Evolutionary conservation across 2,888 invertebrate genomes (phyloP), one percentile per base, ranked within the genome.

Genomic region (Tholera decimalis): DNA sequence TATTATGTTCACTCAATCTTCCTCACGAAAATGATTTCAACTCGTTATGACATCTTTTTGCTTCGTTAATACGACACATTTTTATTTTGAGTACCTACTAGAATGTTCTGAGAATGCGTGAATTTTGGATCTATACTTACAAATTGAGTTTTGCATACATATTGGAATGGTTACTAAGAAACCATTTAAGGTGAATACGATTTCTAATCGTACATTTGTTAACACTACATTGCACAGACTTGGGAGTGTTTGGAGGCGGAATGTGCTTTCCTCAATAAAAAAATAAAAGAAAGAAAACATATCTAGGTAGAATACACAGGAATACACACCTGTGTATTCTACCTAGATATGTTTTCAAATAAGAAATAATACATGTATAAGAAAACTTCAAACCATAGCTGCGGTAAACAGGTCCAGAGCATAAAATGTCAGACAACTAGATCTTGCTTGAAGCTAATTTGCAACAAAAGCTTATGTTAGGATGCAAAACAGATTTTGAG

Each of bases 1-100:
- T 65, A 78, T 73, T 73, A 66, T 47, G 46, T 59, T 68, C 73
- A 61, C 66, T 74, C 80, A 73, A 77, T 77, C 67, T 77, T 67
- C 59, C 8, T 61, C 63, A 60, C 60, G 30, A 49, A 63, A 63
- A 60, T 26, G 60, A 20, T 54, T 51, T 30, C 44, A 67, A 61
- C 57, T 46, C 24, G 24, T 44, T 62, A 51, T 66, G 56, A 57
- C 56, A 61, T 41, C 41, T 62, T 24, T n/a, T 6, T 7, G 57
- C 8, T 24, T 47, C 24, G 24, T 20, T 30, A 22, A 20, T 35
- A 20, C 9, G n/a, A 67, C n/a, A 33, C 3, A n/a, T 37, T n/a
- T 53, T 22, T 20, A 5, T 41, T 18, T 49, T 1, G 15, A 6
- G 6, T 35, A 35, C 6, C 15, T 35, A 18, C 4, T 18, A 35